Base-by-base conservation (phyloP, 2,113 vertebrate species). In the Uria lomvia region DNA sequence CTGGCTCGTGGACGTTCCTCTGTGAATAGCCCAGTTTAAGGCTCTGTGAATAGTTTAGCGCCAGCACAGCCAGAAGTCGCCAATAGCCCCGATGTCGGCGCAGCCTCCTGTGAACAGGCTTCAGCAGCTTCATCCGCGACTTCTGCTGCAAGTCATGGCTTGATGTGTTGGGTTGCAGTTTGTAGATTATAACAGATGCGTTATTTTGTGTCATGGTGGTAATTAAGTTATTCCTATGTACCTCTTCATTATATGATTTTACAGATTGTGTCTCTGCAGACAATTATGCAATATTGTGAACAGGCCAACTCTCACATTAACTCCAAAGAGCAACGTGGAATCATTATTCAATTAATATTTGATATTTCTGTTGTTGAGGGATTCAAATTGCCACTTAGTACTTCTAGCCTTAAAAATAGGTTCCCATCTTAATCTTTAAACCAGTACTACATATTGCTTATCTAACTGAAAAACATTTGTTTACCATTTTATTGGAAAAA, bases 151-250 rank as follows among this genome's bases (percentile, higher is more conserved):
- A 81, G 92, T 68, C 92, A 62, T 67, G 96, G 80, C 92, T 93
- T 90, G 76, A 77, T 58, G 76, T 72, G 36, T 49, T 87, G 86
- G 92, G 90, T 87, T 71, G 88, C 88, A 88, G 94, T 92, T 95
- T 94, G 86, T 49, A 73, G 72, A 56, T 90, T 29, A 3, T 52
- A 82, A 43, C 32, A 86, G 36, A 49, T 86, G 72, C 63, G 90
- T 82, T 92, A 26, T 89, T 96, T 90, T 78, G 38, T 93, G 52
- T 79, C 45, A 5, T n/a, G 53, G 32, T 86, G 65, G 17, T 94
- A 89, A 86, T 82, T 71, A 87, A 66, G 24, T 56, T 83, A 59
- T 83, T 95, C 60, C 65, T 78, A 1, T 0, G 0, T 79, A 77
- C 55, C 70, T 70, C 73, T 86, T 91, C 19, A n/a, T 84, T 65